Evolutionary conservation across 2,113 vertebrate genomes (phyloP), one percentile per base, ranked within the genome.

Genomic region (Poeciliopsis turrubarensis): DNA sequence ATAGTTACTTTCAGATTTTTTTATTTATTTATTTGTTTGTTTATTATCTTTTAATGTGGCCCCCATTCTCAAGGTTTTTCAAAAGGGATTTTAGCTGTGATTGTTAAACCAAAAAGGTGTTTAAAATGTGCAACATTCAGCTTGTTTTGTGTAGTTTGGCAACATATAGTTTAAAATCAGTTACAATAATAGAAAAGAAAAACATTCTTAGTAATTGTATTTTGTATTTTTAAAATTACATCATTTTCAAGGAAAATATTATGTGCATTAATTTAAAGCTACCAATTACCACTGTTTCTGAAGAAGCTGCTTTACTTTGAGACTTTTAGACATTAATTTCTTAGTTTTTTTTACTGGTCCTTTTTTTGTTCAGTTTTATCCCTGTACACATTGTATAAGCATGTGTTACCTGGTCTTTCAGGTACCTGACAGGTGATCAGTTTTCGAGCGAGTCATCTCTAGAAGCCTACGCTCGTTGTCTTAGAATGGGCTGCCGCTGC

Each of bases 401-500:
- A 5, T 47, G 15, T 47, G 14, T n/a, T 27, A 54, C 25, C 31
- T 31, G 3, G 5, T 12, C 15, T 60, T 51, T 1, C 89, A 97
- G 96, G 65, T 97, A 97, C 75, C 91, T 97, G 87, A 97, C 96
- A 0, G 96, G 96, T 41, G 96, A 97, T 70, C 96, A 97, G 93
- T 97, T 97, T 72, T 97, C 96, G 89, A 97, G 96, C 0, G 96
- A 97, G 79, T 97, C 96, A 0, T 97, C 96, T 39, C 83, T 97
- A 5, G 96, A 97, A 30, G 96, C 96, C 0, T 97, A 97, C 0
- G 93, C 96, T 7, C 95, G 96, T 72, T 96, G 96, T 74, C 93
- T 97, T 72, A 93, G 96, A 72, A 95, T 96, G 95, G 95, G 96
- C 86, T 97, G 96, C 78, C 96, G 96, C 88, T 97, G 96, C 89